Evolutionary conservation across 2,888 invertebrate species (phyloP).

Genomic region (Polyommatus iphigenia): DNA sequence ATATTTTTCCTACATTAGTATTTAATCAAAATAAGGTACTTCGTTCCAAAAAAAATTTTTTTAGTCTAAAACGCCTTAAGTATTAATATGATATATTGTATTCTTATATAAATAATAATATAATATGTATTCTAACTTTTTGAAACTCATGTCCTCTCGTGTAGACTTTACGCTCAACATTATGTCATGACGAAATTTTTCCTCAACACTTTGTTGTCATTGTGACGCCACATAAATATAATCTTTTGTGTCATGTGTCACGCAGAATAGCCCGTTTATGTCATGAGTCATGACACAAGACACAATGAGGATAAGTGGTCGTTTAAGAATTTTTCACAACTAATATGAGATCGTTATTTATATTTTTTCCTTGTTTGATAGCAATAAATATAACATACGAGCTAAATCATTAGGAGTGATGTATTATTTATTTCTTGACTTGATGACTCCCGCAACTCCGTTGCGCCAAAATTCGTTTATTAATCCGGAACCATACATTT

Average conservation of each 20-base stretch:
- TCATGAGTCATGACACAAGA: slow-evolving; percentile 5
- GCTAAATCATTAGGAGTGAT: no score
- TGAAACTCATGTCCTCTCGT: neutral
- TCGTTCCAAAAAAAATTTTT: no score
- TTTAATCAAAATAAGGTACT: no score
- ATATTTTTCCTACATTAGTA: no score
- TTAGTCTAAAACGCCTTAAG: no score
- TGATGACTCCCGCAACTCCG: no score
- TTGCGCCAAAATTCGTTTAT: no score
- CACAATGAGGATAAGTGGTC: neutral
- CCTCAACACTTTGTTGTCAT: slow-evolving; percentile 27
- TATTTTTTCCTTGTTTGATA: neutral
- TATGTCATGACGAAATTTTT: slow-evolving; percentile 12
- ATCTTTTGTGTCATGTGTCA: slow-evolving; percentile 23
- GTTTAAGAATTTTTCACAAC: neutral
- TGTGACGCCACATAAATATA: slow-evolving; percentile 26
- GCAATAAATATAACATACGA: no score
- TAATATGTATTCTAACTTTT: neutral
- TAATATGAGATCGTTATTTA: neutral
- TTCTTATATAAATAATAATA: no score
- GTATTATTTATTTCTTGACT: no score
- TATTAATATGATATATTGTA: no score
- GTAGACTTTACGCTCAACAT: slow-evolving; percentile 8
- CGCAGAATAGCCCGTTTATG: neutral
- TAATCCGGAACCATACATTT: no score